These are phyloP conservation scores for Scolopax bukidnonensis DNA, from an alignment of 2,797 vertebrate genomes.

Conservation along the genomic window DNA sequence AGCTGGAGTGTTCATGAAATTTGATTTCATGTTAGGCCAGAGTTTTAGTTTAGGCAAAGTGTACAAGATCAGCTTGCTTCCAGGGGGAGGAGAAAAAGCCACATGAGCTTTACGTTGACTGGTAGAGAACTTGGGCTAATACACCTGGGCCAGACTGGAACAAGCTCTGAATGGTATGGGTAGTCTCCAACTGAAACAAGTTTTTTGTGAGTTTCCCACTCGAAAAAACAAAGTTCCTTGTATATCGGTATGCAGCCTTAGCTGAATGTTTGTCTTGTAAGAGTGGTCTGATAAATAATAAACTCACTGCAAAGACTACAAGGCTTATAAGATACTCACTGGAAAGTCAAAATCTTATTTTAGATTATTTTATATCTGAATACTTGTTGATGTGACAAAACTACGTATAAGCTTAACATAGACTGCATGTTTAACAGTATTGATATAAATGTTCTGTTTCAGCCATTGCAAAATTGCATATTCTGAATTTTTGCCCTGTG, in stretches of 20 bases:
- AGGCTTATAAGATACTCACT: neutral
- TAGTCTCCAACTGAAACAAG: neutral
- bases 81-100: neutral
- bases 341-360: neutral
- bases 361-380: neutral
- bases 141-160: neutral
- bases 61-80: neutral
- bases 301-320: neutral
- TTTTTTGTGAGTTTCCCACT: neutral
- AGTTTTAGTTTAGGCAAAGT: neutral
- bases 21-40: neutral
- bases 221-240: neutral
- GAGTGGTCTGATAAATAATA: neutral
- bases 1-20: neutral
- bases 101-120: neutral
- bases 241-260: neutral
- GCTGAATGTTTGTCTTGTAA: neutral
- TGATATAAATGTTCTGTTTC: neutral
- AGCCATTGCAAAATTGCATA: neutral
- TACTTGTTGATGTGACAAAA: neutral
- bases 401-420: neutral
- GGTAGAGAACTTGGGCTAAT: neutral
- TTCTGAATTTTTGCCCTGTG: neutral
- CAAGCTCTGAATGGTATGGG: neutral
- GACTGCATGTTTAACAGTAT: neutral